A percentile compares a stretch with the other conserved stretches of the same genome.
Evolutionary conservation across 2,113 vertebrate genomes (phyloP).

Genomic region (Pseudopipra pipra): DNA sequence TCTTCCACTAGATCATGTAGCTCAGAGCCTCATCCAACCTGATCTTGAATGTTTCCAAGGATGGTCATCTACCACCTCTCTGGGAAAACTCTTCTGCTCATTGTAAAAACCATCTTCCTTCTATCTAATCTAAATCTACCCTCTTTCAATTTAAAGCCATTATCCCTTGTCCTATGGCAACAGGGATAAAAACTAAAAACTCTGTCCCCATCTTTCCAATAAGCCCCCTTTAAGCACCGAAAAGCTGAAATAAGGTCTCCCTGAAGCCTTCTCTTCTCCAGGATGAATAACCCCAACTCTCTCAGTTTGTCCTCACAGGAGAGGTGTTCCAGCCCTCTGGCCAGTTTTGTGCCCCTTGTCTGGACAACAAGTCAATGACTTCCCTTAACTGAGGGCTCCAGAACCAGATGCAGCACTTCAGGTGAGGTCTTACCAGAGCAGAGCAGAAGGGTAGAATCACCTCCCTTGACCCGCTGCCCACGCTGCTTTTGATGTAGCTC

Average conservation of each 20-base stretch:
- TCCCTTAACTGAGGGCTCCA: background rate
- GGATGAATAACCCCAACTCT: background rate
- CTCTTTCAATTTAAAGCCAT: background rate
- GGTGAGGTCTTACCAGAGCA: background rate
- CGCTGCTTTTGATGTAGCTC: background rate
- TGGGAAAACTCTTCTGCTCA: background rate
- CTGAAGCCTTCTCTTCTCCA: background rate
- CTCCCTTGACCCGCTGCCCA: background rate
- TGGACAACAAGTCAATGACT: background rate
- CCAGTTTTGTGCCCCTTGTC: background rate
- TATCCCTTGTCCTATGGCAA: background rate
- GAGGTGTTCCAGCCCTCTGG: background rate
- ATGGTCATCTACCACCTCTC: background rate
- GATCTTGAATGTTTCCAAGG: background rate
- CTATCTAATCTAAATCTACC: background rate
- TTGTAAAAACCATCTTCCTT: background rate
- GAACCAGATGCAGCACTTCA: background rate
- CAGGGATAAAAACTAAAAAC: background rate
- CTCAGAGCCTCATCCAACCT: background rate
- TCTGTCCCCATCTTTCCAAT: background rate
- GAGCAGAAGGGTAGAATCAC: background rate
- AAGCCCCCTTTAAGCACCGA: background rate
- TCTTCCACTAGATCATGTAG: background rate
- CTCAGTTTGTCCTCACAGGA: background rate
- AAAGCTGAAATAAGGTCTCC: background rate